phyloP scores from a whole-genome alignment of 2,797 vertebrate species.

The Euphonia xanthogaster region DNA sequence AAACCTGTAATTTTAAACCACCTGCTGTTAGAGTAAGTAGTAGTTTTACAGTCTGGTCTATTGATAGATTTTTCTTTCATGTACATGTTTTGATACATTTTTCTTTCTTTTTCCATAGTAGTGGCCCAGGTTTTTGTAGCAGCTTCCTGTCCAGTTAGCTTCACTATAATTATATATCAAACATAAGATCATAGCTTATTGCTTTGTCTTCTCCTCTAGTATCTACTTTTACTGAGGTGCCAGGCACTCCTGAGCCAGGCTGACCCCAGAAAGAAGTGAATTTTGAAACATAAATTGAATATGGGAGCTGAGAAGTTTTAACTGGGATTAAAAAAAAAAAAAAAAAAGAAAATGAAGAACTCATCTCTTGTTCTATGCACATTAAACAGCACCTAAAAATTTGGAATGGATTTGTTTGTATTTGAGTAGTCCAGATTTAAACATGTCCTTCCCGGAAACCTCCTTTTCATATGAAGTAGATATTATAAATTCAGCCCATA shows the following conservation, averaged over 20 bases:
- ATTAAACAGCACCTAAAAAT: not conserved
- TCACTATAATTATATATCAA: not conserved
- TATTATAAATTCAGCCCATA: not conserved
- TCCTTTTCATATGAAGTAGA: not conserved
- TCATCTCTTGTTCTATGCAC: not conserved
- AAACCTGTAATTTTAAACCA: slow-evolving; percentile 63
- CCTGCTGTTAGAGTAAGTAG: slow-evolving; percentile 45
- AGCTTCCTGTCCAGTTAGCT: not conserved
- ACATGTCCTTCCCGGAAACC: not conserved
- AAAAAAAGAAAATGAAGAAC: not conserved
- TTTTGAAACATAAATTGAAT: not conserved
- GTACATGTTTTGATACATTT: not conserved
- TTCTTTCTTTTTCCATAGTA: not conserved
- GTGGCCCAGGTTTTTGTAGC: not conserved
- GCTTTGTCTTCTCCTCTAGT: not conserved
- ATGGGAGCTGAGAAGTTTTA: not conserved
- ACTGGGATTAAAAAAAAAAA: rapidly evolving
- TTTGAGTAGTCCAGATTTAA: not conserved
- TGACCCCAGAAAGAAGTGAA: not conserved
- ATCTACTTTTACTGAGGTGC: not conserved
- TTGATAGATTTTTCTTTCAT: not conserved
- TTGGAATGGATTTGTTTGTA: not conserved
- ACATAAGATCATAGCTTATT: not conserved
- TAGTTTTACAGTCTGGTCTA: slow-evolving; percentile 2
- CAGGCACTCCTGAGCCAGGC: not conserved